Conservation (phyloP, 2,113 vertebrate genomes). For the Gallinago paraguaiae region DNA sequence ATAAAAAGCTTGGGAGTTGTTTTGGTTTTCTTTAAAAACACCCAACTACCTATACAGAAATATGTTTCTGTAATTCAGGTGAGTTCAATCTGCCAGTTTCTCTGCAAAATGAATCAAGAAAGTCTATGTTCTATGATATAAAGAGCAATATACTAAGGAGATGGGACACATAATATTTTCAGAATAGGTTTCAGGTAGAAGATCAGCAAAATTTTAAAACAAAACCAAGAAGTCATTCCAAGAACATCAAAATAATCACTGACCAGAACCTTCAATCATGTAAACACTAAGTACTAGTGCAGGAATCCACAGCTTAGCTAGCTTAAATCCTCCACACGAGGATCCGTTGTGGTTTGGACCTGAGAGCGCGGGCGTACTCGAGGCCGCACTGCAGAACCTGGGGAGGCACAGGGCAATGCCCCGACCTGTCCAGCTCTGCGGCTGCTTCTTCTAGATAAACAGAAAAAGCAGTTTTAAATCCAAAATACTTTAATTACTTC, state of each 20-base stretch:
- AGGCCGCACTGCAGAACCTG: rapidly evolving
- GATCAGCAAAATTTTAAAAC: too few species aligned
- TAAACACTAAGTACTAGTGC: background rate
- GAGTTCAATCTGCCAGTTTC: background rate
- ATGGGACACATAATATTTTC: background rate
- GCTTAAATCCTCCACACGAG: background rate
- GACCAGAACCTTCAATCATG: background rate
- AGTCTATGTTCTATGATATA: background rate
- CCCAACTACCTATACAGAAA: background rate
- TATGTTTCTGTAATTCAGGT: background rate
- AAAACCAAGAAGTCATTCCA: background rate
- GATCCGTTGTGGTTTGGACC: too few species aligned
- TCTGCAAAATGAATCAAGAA: background rate
- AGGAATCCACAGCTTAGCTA: background rate
- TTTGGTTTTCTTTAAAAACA: background rate
- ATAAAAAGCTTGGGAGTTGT: background rate
- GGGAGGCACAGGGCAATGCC: too few species aligned
- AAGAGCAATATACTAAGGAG: background rate
- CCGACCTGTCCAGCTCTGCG: background rate
- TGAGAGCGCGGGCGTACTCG: too few species aligned
- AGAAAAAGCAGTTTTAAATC: background rate
- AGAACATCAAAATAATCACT: background rate
- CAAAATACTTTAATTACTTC: background rate
- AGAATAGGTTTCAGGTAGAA: background rate
- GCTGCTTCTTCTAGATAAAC: background rate